A percentile compares a stretch with the other conserved stretches of the same genome.
Conservation (phyloP, 2,888 invertebrate genomes). For the Idaea aversata region DNA sequence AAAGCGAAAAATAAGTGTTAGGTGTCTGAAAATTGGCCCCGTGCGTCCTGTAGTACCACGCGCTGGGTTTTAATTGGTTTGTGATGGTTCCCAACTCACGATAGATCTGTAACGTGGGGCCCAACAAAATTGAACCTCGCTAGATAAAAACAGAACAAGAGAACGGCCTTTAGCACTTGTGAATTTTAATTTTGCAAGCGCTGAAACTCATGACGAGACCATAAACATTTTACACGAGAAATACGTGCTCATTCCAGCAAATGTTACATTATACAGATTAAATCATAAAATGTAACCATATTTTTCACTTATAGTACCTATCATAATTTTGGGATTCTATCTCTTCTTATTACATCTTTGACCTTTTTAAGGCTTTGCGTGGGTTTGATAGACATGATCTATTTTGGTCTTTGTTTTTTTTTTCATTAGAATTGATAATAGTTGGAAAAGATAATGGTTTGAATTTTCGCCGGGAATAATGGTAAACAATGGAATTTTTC, state of each 20-base stretch:
- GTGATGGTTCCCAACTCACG: constrained; percentile 18
- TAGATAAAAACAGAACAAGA: constrained; percentile 20
- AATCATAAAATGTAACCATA: constrained; percentile 18
- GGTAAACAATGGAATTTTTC: constrained; percentile 13
- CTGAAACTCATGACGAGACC: constrained; percentile 14
- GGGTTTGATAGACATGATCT: constrained; percentile 10
- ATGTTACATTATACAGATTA: constrained; percentile 21
- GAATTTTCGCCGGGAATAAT: background rate
- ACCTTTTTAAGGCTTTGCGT: background rate
- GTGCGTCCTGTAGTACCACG: constrained; percentile 30
- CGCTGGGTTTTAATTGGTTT: constrained; percentile 49
- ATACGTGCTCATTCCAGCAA: constrained; percentile 10
- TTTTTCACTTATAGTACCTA: constrained; percentile 19
- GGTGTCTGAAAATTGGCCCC: constrained; percentile 47
- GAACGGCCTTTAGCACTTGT: constrained; percentile 18
- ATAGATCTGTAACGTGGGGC: background rate
- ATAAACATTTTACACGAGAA: constrained; percentile 17
- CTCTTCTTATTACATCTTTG: constrained; percentile 13
- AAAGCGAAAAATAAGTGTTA: constrained; percentile 49
- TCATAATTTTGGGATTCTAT: constrained; percentile 13
- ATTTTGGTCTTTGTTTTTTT: constrained; percentile 7
- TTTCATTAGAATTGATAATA: constrained; percentile 14
- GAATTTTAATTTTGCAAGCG: constrained; percentile 31
- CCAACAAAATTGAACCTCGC: constrained; percentile 10
- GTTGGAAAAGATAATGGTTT: background rate